Percentiles rank a stretch among this genome's conserved stretches.
These are phyloP conservation scores for Eurystomus glaucurus DNA, from an alignment of 2,797 vertebrate genomes.

Conservation along the genomic window DNA sequence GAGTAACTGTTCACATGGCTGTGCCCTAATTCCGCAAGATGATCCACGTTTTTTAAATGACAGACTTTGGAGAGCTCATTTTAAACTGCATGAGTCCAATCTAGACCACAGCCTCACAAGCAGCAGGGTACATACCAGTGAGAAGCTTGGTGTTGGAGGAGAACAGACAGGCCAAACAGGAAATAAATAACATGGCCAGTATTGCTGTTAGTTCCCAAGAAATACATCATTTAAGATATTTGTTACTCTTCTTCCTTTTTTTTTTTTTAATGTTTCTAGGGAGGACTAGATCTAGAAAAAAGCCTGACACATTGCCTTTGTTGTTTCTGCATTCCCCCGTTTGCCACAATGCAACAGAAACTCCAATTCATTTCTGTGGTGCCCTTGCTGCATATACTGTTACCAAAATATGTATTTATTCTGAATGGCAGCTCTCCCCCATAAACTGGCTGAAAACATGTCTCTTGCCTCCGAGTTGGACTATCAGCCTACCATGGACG, in stretches of 20 bases:
- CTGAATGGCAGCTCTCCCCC: neutral
- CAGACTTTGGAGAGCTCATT: neutral
- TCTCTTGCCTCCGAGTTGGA: neutral
- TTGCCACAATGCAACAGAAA: neutral
- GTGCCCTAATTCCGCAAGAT: neutral
- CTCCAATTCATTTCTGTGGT: neutral
- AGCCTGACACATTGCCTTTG: neutral
- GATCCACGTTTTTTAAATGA: neutral
- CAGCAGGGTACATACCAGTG: neutral
- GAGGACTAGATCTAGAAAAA: neutral
- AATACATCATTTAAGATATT: neutral
- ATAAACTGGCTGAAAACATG: neutral
- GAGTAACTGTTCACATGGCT: neutral
- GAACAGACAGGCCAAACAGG: neutral
- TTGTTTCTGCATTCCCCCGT: neutral
- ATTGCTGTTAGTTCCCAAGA: neutral
- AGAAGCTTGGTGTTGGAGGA: neutral
- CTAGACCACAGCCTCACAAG: neutral
- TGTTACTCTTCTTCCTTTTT: neutral
- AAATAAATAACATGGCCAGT: neutral
- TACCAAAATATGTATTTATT: neutral
- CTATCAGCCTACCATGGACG: fast-evolving
- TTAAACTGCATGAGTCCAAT: neutral
- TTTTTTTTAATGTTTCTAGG: neutral
- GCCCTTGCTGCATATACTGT: neutral